Base-by-base conservation (phyloP, 2,888 invertebrate species). In the Sipha maydis region DNA sequence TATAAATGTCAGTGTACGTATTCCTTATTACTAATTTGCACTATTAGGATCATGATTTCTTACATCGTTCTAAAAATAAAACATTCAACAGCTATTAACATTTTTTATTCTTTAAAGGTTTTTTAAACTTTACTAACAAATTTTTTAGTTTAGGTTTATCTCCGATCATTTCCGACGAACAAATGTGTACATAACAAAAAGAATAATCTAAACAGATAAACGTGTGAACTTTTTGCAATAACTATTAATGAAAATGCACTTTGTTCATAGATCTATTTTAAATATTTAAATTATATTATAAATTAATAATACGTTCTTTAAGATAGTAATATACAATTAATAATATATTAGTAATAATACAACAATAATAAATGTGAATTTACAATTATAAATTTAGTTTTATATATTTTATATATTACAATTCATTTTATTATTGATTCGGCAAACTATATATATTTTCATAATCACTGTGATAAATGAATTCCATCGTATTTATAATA, bases 91-190 rank as follows among this genome's bases (percentile, higher is more conserved):
- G 61, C 4, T 61, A 61, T 61, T 41, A 61, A 25, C 21, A 61
- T 21, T 61, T 21, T 25, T 19, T 61, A 48, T 48, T 61, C 25
- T 61, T 25, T 61, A 79, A 61, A 61, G 3, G 78, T 54, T 3
- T 41, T 3, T 41, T 41, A 31, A 19, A 34, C 34, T 83, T 73
- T n/a, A 73, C 34, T 25, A 48, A 34, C 21, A 14, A 34, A 71
- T 83, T 82, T 21, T 71, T 21, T 31, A 71, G 25, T 19, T 5
- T 34, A 54, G 7, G 69, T 25, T 83, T 73, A 83, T 83, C 83
- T 34, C 21, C 54, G 5, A 31, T 71, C 14, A 25, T 83, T 83
- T 73, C 83, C 83, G 83, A 54, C 31, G 3, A n/a, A 54, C 54
- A n/a, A 25, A 25, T 73, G 25, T 54, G 25, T 31, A 25, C 25